Evolutionary conservation across 2,797 vertebrate species (phyloP).

Genomic region (Syndactyla subalaris): DNA sequence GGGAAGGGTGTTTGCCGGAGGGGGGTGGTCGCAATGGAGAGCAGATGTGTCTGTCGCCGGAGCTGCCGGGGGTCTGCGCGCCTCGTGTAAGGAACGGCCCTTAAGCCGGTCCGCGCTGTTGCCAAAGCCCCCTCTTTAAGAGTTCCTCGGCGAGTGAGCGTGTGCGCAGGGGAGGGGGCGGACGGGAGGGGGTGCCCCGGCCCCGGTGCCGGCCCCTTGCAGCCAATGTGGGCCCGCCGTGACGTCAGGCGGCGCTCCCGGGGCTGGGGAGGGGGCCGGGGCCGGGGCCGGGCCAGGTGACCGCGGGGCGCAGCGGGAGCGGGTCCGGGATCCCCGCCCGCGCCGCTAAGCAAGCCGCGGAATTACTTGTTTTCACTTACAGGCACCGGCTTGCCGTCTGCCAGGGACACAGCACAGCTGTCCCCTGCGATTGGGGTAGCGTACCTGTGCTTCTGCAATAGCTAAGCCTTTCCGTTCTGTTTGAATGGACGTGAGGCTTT

Average conservation of each 20-base stretch:
- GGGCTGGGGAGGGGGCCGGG: not conserved
- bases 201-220: constrained; percentile 76
- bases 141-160: constrained; percentile 54
- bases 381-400: fast-evolving
- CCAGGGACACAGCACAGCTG: fast-evolving
- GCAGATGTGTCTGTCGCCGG: constrained; percentile 66
- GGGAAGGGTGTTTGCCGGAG: constrained; percentile 19
- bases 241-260: constrained; percentile 85
- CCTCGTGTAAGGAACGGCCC: not conserved
- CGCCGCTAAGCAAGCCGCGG: fast-evolving
- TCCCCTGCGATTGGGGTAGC: fast-evolving
- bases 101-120: not conserved
- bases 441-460: fast-evolving
- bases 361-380: fast-evolving
- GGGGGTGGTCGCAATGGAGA: constrained; percentile 38
- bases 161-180: not conserved
- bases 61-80: constrained; percentile 40
- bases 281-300: constrained; percentile 16
- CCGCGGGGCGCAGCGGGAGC: not conserved
- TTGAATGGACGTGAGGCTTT: not conserved
- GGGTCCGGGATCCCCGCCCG: not conserved
- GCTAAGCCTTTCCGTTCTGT: fast-evolving
- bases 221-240: constrained; percentile 87
- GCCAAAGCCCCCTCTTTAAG: constrained; percentile 60
- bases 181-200: constrained; percentile 2